Percentiles rank a stretch among this genome's conserved stretches.
Conservation (phyloP, 2,113 vertebrate genomes). For the Felis catus region F.catus_Fca126_mat1.0 CM031417.1:98194501-98195000, state of each 20-base stretch:
- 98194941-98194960: not conserved
- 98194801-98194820: not conserved
- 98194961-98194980: not conserved
- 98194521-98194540: too few relatives aligned
- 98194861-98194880: not conserved
- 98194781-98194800: not conserved
- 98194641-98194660: constrained; percentile 42
- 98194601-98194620: not conserved
- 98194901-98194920: not conserved
- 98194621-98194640: not conserved
- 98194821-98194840: not conserved
- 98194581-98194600: not conserved
- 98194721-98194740: not conserved
- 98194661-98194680: not conserved
- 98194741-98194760: not conserved
- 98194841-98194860: constrained; percentile 1
- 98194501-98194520: too few relatives aligned
- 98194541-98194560: not conserved
- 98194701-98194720: not conserved
- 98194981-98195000: not conserved
- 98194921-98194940: not conserved
- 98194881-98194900: not conserved
- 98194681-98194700: not conserved
- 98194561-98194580: not conserved
- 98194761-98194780: not conserved